Conservation (phyloP, 2,797 vertebrate species). For the Fringilla coelebs region DNA sequence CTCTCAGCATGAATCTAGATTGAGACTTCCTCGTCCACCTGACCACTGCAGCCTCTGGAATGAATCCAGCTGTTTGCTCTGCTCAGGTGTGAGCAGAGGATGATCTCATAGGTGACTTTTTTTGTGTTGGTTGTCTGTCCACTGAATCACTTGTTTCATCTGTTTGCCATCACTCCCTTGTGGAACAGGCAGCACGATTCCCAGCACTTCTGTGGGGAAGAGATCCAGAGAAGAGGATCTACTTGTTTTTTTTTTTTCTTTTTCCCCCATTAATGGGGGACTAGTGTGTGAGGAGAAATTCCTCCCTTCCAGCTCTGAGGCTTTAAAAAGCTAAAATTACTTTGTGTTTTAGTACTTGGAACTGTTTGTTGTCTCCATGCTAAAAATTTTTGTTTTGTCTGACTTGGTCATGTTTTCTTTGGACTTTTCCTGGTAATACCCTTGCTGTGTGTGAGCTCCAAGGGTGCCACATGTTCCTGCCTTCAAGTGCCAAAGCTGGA, state of each 20-base stretch:
- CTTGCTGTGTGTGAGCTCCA: neutral
- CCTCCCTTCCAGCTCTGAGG: neutral
- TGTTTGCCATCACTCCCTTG: neutral
- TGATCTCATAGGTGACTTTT: neutral
- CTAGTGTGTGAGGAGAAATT: neutral
- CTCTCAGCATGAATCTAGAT: accelerated
- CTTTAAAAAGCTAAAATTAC: neutral
- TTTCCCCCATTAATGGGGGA: neutral
- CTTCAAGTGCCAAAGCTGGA: neutral
- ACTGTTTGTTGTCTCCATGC: neutral
- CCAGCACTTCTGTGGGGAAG: neutral
- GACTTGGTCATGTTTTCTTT: neutral
- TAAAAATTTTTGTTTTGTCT: neutral
- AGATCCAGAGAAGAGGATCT: neutral
- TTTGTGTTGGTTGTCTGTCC: neutral
- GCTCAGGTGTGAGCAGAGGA: neutral
- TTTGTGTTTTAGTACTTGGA: neutral
- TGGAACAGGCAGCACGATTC: neutral
- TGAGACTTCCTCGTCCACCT: neutral
- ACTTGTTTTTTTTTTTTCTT: accelerated
- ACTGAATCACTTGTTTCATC: neutral
- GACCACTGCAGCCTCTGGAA: neutral
- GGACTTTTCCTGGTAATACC: neutral
- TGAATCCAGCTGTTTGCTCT: neutral
- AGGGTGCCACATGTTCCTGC: accelerated